These are phyloP conservation scores for Casuarius casuarius DNA, from an alignment of 2,113 vertebrate species.

Conservation along the genomic window DNA sequence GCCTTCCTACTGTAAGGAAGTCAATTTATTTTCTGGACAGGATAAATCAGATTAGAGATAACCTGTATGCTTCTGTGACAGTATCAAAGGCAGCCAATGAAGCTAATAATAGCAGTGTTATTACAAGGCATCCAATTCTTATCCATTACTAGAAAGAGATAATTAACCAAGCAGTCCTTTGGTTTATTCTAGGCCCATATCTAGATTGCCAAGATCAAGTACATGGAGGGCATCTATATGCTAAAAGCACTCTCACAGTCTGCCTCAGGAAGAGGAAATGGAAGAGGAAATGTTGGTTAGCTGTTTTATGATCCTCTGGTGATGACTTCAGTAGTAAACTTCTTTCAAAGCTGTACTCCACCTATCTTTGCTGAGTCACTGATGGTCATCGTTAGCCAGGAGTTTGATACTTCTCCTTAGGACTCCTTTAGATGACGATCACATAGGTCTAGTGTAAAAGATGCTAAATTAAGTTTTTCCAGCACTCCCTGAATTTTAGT, in stretches of 20 bases:
- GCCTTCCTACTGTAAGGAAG: slow-evolving; percentile 26
- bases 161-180: background rate
- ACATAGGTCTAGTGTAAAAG: background rate
- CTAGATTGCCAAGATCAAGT: background rate
- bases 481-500: background rate
- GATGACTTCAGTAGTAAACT: background rate
- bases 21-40: slow-evolving; percentile 49
- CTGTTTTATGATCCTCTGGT: background rate
- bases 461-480: background rate
- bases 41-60: slow-evolving; percentile 48
- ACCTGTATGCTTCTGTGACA: slow-evolving; percentile 20
- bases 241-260: background rate
- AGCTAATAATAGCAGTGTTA: slow-evolving; percentile 40
- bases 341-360: background rate
- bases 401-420: background rate
- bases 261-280: background rate
- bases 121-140: slow-evolving; percentile 10
- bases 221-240: background rate
- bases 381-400: background rate
- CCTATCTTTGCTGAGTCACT: background rate
- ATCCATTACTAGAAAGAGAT: slow-evolving; percentile 26
- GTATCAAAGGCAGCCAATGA: slow-evolving; percentile 33
- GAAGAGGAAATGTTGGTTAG: background rate
- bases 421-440: background rate
- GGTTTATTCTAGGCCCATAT: background rate